Percentiles rank a stretch among this genome's conserved stretches.
phyloP scores from a whole-genome alignment of 1,140 invertebrate genomes.

The Xylocopa sonorina region DNA sequence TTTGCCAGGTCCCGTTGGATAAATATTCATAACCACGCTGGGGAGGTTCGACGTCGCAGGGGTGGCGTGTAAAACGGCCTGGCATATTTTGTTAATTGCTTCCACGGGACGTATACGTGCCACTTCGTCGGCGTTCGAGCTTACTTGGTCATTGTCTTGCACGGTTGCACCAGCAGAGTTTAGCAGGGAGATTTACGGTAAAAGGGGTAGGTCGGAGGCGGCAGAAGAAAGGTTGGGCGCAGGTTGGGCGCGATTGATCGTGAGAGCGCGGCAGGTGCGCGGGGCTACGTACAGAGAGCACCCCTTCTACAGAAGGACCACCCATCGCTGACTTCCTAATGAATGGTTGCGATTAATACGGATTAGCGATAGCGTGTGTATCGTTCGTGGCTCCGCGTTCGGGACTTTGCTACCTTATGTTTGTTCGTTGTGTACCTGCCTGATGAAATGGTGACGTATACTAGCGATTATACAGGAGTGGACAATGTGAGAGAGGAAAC shows the following conservation, averaged over 20 bases:
- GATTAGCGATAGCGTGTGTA: constrained; percentile 58
- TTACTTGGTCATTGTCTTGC: constrained; percentile 61
- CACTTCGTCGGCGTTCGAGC: constrained; percentile 27
- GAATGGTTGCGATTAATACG: constrained; percentile 66
- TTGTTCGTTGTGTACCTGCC: not conserved
- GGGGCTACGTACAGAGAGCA: constrained; percentile 38
- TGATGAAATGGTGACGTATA: not conserved
- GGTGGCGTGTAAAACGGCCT: not conserved
- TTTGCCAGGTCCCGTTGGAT: not conserved
- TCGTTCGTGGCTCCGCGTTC: constrained; percentile 26
- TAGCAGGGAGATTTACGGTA: constrained; percentile 61
- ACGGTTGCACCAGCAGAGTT: constrained; percentile 31
- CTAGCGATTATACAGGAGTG: not conserved
- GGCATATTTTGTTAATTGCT: constrained; percentile 14
- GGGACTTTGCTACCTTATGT: not conserved
- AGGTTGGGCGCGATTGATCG: constrained; percentile 59
- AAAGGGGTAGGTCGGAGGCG: constrained; percentile 16
- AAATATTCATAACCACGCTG: constrained; percentile 6
- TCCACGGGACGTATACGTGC: not conserved
- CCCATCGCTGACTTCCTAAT: constrained; percentile 67
- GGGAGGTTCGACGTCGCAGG: not conserved
- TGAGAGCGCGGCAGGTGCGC: constrained; percentile 61
- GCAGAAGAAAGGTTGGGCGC: not conserved
- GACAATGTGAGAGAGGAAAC: not conserved
- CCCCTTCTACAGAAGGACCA: constrained; percentile 5